Evolutionary conservation across 2,888 invertebrate genomes (phyloP).

Genomic region (Hydraecia micacea): DNA sequence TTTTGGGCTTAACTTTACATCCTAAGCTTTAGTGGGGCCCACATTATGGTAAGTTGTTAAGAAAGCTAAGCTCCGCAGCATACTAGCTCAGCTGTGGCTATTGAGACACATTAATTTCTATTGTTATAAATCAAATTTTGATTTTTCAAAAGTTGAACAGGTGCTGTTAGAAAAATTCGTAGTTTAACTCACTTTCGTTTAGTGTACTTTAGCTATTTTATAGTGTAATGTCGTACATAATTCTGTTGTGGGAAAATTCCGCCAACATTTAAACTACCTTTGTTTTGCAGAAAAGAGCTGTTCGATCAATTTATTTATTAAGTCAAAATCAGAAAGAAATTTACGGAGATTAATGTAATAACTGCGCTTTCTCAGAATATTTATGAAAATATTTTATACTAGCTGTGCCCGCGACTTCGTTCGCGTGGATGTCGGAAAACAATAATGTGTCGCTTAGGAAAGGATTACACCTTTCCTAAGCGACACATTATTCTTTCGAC

Average conservation of each 20-base stretch:
- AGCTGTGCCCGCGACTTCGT: too few species aligned
- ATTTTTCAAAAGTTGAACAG: too few species aligned
- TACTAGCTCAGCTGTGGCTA: too few species aligned
- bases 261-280: neutral
- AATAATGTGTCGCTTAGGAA: too few species aligned
- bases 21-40: neutral
- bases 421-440: too few species aligned
- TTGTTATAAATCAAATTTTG: too few species aligned
- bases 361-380: neutral
- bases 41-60: too few species aligned
- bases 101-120: too few species aligned
- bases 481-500: too few species aligned
- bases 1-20: neutral
- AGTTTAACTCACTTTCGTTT: neutral
- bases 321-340: neutral
- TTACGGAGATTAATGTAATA: neutral
- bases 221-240: neutral
- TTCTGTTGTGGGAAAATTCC: neutral
- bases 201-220: neutral
- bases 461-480: too few species aligned
- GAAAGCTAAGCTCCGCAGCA: neutral
- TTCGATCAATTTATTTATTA: neutral
- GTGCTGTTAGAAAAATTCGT: too few species aligned
- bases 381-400: neutral
- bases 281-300: neutral